Evolutionary conservation across 30 jellyfish, hydroid and myxozoan genomes (phyloP).

Genomic region (Rhopilema esculentum): DNA sequence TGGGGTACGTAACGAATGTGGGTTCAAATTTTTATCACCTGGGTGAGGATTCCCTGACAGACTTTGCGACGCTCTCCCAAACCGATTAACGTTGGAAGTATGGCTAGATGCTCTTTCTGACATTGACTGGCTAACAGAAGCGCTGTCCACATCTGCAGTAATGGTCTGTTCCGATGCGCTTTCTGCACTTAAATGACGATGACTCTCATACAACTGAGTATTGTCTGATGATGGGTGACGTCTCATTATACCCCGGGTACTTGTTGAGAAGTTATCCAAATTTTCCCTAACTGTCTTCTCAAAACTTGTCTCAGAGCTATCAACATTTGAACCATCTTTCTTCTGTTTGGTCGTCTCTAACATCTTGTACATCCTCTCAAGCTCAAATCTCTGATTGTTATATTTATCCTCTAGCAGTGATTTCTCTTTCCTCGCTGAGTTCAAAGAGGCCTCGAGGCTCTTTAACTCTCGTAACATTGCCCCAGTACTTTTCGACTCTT

Average conservation of each 20-base stretch:
- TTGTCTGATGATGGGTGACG: no score
- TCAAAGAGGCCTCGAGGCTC: conserved; percentile 61
- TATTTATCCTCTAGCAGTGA: conserved; percentile 61
- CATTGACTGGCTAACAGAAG: no score
- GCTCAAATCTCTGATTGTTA: conserved; percentile 33
- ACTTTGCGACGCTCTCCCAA: background rate
- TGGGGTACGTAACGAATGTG: background rate
- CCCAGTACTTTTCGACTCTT: conserved; percentile 44
- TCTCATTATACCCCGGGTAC: background rate
- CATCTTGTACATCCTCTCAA: background rate
- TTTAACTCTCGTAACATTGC: conserved; percentile 62
- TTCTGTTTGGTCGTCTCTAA: background rate
- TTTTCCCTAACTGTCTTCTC: background rate
- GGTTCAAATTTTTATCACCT: background rate
- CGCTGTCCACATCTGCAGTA: background rate
- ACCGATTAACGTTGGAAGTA: background rate
- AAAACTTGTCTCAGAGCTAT: background rate
- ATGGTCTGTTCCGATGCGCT: background rate
- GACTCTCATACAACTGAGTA: no score
- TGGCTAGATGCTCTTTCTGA: no score
- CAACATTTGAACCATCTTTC: background rate
- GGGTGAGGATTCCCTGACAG: no score
- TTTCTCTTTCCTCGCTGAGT: conserved; percentile 59
- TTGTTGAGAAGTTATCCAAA: background rate
- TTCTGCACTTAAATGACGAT: background rate